Percentiles rank a stretch among this genome's conserved stretches.
Conservation (phyloP, 1,140 invertebrate genomes). For the Glossosoma conforme region DNA sequence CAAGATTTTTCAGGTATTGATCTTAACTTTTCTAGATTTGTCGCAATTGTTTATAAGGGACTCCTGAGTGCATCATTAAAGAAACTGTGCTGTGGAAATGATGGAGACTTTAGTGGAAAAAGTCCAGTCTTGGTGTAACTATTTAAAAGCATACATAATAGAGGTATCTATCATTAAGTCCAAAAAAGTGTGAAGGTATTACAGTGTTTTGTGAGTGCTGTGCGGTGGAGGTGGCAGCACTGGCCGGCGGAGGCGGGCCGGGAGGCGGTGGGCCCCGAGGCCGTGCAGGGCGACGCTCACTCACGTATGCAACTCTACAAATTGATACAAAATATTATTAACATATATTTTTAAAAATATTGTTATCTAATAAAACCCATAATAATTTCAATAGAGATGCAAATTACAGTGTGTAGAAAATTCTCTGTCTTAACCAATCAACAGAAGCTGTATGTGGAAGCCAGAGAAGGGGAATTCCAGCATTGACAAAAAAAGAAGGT, state of each 20-base stretch:
- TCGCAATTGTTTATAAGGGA: no score
- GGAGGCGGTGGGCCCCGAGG: conserved; percentile 11
- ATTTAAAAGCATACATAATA: no score
- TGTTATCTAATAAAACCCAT: not conserved
- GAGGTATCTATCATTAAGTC: no score
- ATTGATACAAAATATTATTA: not conserved
- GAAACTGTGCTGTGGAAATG: no score
- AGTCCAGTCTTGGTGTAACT: no score
- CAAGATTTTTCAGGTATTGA: no score
- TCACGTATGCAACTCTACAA: conserved; percentile 27
- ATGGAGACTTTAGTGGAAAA: no score
- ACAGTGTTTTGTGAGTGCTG: no score
- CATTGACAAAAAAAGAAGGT: not conserved
- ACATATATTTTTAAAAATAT: not conserved
- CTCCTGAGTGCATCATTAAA: no score
- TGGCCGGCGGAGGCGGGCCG: not conserved
- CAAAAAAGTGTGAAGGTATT: no score
- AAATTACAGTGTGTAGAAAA: not conserved
- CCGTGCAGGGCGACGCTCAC: conserved; percentile 17
- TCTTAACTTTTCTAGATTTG: no score
- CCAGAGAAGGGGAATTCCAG: conserved; percentile 5
- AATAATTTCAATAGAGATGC: not conserved
- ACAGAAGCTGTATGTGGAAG: not conserved
- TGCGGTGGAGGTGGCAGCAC: not conserved
- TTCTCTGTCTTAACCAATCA: not conserved